phyloP scores from a whole-genome alignment of 2,888 invertebrate genomes.

The Dendrolimus houi region DNA sequence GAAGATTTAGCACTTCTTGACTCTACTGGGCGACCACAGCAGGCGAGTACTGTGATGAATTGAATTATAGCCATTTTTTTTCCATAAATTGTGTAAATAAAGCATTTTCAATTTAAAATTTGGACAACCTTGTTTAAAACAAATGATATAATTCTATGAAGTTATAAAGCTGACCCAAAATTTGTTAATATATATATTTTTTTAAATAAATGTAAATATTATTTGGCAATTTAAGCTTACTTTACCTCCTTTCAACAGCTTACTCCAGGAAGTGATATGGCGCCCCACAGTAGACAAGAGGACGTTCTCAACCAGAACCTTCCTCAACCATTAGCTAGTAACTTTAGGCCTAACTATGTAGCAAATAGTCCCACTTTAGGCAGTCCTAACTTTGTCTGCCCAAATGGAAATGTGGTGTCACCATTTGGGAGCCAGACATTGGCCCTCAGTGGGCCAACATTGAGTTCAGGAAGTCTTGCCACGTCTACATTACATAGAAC shows the following conservation, averaged over 20 bases:
- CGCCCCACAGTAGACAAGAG: constrained; percentile 48
- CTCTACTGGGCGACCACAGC: constrained; percentile 51
- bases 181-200: too few species aligned
- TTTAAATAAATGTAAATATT: too few species aligned
- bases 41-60: constrained; percentile 24
- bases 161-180: too few species aligned
- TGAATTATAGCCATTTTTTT: neutral
- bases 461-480: constrained; percentile 61
- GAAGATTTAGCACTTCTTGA: constrained; percentile 66
- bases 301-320: constrained; percentile 60
- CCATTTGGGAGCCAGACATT: constrained; percentile 60
- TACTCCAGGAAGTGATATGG: constrained; percentile 47
- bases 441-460: constrained; percentile 56
- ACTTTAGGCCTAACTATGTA: constrained; percentile 60
- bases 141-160: too few species aligned
- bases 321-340: constrained; percentile 38
- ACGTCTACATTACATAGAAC: constrained; percentile 66
- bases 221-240: too few species aligned
- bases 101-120: neutral
- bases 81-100: neutral
- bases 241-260: constrained; percentile 28
- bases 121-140: neutral
- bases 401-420: constrained; percentile 58
- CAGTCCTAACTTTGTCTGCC: constrained; percentile 68
- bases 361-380: constrained; percentile 66